Evolutionary conservation across 2,113 vertebrate species (phyloP), one percentile per base, ranked within the genome.

Genomic region (Atrichornis clamosus): DNA sequence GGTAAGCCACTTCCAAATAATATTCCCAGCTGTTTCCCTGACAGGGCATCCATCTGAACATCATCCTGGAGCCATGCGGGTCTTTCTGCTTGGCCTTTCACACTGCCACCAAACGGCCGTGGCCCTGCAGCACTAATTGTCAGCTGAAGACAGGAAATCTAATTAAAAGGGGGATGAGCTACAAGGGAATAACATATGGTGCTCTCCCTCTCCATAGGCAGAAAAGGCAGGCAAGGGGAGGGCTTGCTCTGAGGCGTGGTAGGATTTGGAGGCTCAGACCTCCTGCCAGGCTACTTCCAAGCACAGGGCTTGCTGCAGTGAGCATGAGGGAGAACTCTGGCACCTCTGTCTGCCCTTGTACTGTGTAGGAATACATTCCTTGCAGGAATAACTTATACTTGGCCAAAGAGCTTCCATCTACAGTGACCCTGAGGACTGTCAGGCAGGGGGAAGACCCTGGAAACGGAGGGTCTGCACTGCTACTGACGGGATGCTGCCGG

Each of bases 401-500:
- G 37, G 49, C 41, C 56, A 56, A 63, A 73, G 32, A 2, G 0
- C 4, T 37, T 73, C 37, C 17, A 13, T 76, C 68, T 73, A 8
- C 30, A 42, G 23, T 33, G 58, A 59, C 30, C 70, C 27, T 18
- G 20, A 83, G 30, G 47, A 49, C 72, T 80, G 55, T n/a, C 1
- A 7, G 44, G 27, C 14, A 14, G 4, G 19, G 10, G 30, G 10
- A 80, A 8, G n/a, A 44, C 27, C 9, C 58, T 5, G 4, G 26
- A 30, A 52, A 49, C 14, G 15, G 44, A n/a, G 13, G 11, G 23
- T 74, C 27, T 86, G 32, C 12, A 3, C 6, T 35, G 20, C 39
- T 69, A 9, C 33, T 1, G 4, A 15, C 4, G 7, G 6, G 56
- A 44, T 53, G 32, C 19, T 3, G 1, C 1, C 0, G 2, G 14